These are phyloP conservation scores for Anolis sagrei DNA, from an alignment of 2,113 vertebrate species.

Conservation along the genomic window DNA sequence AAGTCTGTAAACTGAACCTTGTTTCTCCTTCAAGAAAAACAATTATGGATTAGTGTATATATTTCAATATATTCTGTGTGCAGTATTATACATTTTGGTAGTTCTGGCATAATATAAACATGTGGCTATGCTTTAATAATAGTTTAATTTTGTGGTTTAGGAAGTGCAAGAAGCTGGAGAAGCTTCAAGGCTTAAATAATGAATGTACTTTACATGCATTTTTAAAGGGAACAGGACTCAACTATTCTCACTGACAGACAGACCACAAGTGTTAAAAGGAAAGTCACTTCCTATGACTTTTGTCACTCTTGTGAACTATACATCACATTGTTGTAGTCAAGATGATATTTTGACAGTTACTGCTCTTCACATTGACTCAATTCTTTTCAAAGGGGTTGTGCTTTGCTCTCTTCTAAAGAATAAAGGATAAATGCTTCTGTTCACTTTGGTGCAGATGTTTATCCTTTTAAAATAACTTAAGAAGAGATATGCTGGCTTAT, in stretches of 20 bases:
- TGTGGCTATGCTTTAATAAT: background rate
- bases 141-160: background rate
- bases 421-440: background rate
- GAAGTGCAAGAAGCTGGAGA: too few relatives aligned
- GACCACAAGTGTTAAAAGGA: background rate
- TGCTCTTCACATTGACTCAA: background rate
- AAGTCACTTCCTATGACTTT: background rate
- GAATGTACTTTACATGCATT: background rate
- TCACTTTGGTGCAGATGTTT: background rate
- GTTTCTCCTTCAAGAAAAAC: background rate
- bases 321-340: background rate
- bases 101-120: background rate
- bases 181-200: background rate
- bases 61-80: too few relatives aligned
- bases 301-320: background rate
- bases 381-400: rapidly evolving
- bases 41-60: background rate
- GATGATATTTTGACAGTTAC: rapidly evolving
- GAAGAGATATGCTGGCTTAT: background rate
- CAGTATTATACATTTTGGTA: background rate
- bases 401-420: background rate
- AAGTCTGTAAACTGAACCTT: background rate
- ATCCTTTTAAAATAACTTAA: background rate
- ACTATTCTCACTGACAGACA: background rate
- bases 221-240: background rate